Evolutionary conservation across 2,888 invertebrate species (phyloP).

Genomic region (Leptopilina drosophilae): DNA sequence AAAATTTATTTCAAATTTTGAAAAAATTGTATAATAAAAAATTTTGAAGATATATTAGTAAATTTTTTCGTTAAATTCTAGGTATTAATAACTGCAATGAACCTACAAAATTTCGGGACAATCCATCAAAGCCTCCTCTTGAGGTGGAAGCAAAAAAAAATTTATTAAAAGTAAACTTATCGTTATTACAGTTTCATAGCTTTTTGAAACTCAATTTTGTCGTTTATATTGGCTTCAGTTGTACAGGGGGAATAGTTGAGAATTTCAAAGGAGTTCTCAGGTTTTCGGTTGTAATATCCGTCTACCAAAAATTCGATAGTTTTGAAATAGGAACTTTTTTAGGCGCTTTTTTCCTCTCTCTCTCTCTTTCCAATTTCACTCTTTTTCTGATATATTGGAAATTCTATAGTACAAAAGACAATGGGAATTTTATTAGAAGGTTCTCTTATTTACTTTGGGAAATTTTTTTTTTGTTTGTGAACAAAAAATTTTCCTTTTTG

Average conservation of each 20-base stretch:
- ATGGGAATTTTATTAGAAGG: not conserved
- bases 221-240: constrained; percentile 18
- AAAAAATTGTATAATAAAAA: too few relatives aligned
- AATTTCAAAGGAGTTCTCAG: constrained; percentile 21
- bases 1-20: too few relatives aligned
- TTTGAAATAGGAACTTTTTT: constrained; percentile 8
- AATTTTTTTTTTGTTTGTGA: not conserved
- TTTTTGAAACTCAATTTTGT: constrained; percentile 22
- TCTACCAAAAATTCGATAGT: constrained; percentile 22
- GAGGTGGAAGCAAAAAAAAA: not conserved
- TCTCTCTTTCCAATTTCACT: not conserved
- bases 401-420: not conserved
- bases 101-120: too few relatives aligned
- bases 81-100: too few relatives aligned
- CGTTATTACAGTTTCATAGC: constrained; percentile 36
- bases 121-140: too few relatives aligned
- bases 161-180: constrained; percentile 23
- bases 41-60: too few relatives aligned
- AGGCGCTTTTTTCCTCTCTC: not conserved
- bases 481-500: not conserved
- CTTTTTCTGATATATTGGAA: not conserved
- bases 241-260: not conserved
- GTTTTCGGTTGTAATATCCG: not conserved
- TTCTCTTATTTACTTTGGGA: not conserved
- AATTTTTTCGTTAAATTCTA: too few relatives aligned